Percentiles rank a stretch among this genome's conserved stretches.
Conservation (phyloP, 2,113 vertebrate genomes). For the Chiloscyllium plagiosum region DNA sequence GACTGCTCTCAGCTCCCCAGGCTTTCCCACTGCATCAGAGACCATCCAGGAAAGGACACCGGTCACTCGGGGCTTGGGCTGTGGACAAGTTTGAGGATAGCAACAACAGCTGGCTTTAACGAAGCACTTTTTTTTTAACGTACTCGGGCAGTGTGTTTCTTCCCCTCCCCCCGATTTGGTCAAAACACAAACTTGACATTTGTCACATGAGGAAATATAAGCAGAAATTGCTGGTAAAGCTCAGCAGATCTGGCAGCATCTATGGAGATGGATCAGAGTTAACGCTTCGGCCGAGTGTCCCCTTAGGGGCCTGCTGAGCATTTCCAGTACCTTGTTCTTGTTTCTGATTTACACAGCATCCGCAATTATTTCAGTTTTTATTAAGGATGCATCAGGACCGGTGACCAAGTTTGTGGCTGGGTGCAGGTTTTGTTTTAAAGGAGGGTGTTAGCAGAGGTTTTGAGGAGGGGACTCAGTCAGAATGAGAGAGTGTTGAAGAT, state of each 20-base stretch:
- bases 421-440: background rate
- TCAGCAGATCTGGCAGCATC: too few relatives aligned
- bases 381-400: background rate
- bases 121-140: background rate
- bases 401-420: background rate
- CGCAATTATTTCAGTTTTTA: too few relatives aligned
- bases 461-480: background rate
- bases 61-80: background rate
- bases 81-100: background rate
- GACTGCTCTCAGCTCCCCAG: background rate
- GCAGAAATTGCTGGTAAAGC: too few relatives aligned
- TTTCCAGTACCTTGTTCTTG: too few relatives aligned
- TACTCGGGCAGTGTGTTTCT: too few relatives aligned
- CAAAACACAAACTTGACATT: background rate
- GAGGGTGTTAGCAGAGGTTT: background rate
- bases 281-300: too few relatives aligned
- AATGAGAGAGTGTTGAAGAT: background rate
- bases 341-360: too few relatives aligned
- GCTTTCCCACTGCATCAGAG: background rate
- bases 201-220: too few relatives aligned
- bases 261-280: too few relatives aligned
- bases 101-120: background rate
- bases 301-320: too few relatives aligned
- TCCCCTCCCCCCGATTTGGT: background rate
- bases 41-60: background rate